Evolutionary conservation across 2,113 vertebrate species (phyloP).

Genomic region (Etheostoma spectabile): DNA sequence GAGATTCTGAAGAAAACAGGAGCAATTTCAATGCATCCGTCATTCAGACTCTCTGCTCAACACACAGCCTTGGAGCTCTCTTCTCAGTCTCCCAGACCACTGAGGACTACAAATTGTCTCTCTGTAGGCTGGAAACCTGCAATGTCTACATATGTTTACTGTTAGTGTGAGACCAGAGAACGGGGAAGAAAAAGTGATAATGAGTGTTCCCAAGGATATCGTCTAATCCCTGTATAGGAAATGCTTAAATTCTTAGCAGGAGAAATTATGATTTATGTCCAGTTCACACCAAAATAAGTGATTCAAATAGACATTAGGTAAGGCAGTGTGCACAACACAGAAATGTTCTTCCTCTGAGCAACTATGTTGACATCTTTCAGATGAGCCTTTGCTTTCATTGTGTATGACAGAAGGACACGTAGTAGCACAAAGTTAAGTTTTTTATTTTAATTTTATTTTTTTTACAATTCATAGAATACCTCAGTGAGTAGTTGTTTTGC

Average conservation of each 20-base stretch:
- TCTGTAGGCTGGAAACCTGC: conserved; percentile 22
- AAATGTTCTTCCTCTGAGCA: not conserved
- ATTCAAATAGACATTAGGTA: not conserved
- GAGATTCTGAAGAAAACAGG: conserved; percentile 57
- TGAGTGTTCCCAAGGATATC: conserved; percentile 16
- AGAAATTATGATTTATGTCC: conserved; percentile 25
- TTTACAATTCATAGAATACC: conserved; percentile 23
- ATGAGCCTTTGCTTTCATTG: conserved; percentile 2
- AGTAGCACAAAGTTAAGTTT: not conserved
- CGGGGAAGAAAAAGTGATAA: conserved; percentile 21
- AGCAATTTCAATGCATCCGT: conserved; percentile 69
- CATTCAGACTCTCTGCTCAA: conserved; percentile 64
- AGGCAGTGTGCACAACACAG: not conserved
- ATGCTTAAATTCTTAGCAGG: conserved; percentile 24
- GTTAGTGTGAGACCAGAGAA: conserved; percentile 33
- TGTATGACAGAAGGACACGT: not conserved
- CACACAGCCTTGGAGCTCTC: conserved; percentile 60
- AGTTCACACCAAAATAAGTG: conserved; percentile 9
- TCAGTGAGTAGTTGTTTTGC: conserved; percentile 21
- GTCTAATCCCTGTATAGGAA: conserved; percentile 31
- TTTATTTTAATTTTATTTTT: too few relatives aligned
- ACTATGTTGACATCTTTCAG: not conserved
- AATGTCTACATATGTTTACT: conserved; percentile 42
- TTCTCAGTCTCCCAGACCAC: conserved; percentile 33
- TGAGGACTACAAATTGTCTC: conserved; percentile 45